These are phyloP conservation scores for Diprion similis DNA, from an alignment of 1,140 invertebrate genomes.

Conservation along the genomic window DNA sequence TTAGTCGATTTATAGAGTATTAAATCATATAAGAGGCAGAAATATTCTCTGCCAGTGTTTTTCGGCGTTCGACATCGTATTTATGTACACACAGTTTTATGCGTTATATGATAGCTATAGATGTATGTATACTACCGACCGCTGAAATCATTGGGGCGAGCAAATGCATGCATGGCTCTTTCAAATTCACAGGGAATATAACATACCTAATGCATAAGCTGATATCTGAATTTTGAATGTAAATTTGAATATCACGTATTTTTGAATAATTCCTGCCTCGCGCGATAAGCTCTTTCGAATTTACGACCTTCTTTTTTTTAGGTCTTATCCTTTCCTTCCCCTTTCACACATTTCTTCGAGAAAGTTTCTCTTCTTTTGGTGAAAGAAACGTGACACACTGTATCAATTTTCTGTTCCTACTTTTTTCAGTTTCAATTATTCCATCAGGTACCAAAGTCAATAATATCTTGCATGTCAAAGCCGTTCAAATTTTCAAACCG, in stretches of 20 bases:
- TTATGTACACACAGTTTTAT: too few relatives aligned
- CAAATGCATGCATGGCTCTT: neutral
- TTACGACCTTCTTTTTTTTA: neutral
- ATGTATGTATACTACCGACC: neutral
- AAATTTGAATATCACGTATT: neutral
- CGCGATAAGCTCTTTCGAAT: neutral
- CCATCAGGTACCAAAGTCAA: too few relatives aligned
- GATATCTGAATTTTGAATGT: neutral
- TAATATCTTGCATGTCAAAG: too few relatives aligned
- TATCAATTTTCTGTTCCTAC: too few relatives aligned
- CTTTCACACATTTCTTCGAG: too few relatives aligned
- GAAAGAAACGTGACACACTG: too few relatives aligned
- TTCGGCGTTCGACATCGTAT: neutral
- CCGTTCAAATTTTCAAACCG: too few relatives aligned
- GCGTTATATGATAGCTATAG: neutral
- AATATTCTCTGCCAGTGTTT: neutral
- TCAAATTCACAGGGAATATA: neutral
- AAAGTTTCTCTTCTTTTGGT: too few relatives aligned
- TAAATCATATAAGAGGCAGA: neutral
- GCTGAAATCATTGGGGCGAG: conserved; percentile 2
- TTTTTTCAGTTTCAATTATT: too few relatives aligned
- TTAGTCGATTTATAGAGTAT: neutral
- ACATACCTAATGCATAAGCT: neutral
- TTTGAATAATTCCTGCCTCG: conserved; percentile 5
- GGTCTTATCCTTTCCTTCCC: neutral